Conservation (phyloP, 2,113 vertebrate species). For the Ammospiza nelsoni region DNA sequence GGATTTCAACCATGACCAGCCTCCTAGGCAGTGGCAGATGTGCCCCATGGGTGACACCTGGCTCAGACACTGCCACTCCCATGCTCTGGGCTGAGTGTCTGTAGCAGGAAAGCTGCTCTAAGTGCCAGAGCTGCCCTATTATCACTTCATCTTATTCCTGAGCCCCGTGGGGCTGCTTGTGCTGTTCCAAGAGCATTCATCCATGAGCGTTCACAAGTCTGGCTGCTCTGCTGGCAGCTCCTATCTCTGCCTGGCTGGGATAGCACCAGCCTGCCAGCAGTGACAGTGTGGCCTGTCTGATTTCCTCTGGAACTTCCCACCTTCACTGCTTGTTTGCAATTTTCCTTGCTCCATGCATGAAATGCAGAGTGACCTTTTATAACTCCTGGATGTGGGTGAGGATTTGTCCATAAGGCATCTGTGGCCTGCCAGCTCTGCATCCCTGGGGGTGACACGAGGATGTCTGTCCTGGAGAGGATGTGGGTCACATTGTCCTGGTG, state of each 20-base stretch:
- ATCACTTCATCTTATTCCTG: neutral
- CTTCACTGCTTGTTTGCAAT: neutral
- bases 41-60: rapidly evolving
- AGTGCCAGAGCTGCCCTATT: neutral
- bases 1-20: rapidly evolving
- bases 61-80: rapidly evolving
- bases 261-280: neutral
- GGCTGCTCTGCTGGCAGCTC: neutral
- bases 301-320: neutral
- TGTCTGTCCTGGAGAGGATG: rapidly evolving
- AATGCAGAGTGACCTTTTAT: neutral
- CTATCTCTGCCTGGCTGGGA: neutral
- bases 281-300: neutral
- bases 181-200: neutral
- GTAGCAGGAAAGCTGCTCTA: neutral
- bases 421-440: neutral
- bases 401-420: neutral
- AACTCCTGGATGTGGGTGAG: neutral
- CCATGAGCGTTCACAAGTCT: neutral
- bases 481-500: rapidly evolving
- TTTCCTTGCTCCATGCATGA: neutral
- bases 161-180: neutral
- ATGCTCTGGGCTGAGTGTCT: neutral
- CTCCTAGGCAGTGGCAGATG: neutral
- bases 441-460: neutral